Evolutionary conservation across 2,888 invertebrate species (phyloP), one percentile per base, ranked within the genome.

Genomic region (Drosophila fulvimacula): DNA sequence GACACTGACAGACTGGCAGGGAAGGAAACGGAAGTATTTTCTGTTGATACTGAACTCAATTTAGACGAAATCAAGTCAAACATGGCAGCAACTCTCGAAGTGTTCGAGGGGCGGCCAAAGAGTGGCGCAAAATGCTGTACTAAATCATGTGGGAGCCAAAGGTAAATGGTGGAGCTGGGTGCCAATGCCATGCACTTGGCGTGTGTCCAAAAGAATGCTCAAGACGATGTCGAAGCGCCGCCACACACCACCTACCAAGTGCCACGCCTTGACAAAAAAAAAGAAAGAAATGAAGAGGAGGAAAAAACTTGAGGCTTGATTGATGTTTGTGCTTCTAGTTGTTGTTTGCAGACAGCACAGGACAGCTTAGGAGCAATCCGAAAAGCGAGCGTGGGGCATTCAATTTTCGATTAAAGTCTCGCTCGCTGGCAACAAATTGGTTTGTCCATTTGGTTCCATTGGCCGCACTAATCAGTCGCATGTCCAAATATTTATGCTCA

Each of bases 61-160:
- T 86, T 86, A 89, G 88, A 89, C 82, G 89, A 86, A 86, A 86
- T 86, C 85, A 89, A 86, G 89, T 86, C 89, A 86, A 89, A 86
- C 89, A 86, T 84, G 89, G 85, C 78, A 86, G 76, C 75, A 60
- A 53, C 65, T 38, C 44, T 9, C 44, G 24, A 24, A 27, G n/a
- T 11, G 27, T n/a, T n/a, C 5, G 27, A 9, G 44, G 42, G 24
- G 44, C 24, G 9, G 9, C 24, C 44, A n/a, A 46, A n/a, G 46
- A 48, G 46, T 55, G 39, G 52, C 49, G 58, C 72, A 72, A 89
- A 87, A 78, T 80, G 81, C 71, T 82, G 78, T 75, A 82, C 76
- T 89, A 85, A 89, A 89, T 85, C 85, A 85, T 89, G 89, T 87
- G 89, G 88, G 85, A 78, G 87, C 84, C 69, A 68, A 74, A 82